Evolutionary conservation across 2,888 invertebrate species (phyloP), one percentile per base, ranked within the genome.

Genomic region (Cephus runcator): DNA sequence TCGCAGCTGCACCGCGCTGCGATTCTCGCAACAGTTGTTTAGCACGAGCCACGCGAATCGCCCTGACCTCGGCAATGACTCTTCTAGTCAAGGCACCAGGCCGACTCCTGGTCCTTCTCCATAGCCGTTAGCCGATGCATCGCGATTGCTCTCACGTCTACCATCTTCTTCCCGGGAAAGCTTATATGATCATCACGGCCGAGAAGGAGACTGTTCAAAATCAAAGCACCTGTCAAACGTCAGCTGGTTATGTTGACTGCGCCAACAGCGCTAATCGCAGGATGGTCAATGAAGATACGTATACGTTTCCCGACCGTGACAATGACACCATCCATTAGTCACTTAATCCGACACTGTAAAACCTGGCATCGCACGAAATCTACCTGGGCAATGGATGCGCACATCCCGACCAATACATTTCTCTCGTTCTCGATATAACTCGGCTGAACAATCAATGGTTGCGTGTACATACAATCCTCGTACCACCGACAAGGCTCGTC

Each of bases 21-120:
- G 23, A 23, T 56, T 56, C 56, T 56, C 56, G 56, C 23, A 56
- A 56, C 56, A 56, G 56, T 56, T 56, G 56, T 23, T 56, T 9
- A 56, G 56, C 56, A 56, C 56, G 56, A 56, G 56, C 56, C 56
- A 56, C 23, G 56, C 56, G 56, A 56, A 84, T 83, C 82, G 79
- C 81, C 73, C 79, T 83, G 83, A 85, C 85, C 85, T 84, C 85
- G 85, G 75, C 85, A 85, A 83, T 84, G 85, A 85, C 73, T 68
- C 56, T 23, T 56, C 56, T 56, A 23, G 56, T 56, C 56, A 23
- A 56, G 23, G 56, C 56, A 56, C 9, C 56, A 23, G 23, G 23
- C 23, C 56, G 56, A 56, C 56, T 56, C 23, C 56, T 56, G 56
- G 23, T 56, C 56, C 56, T 56, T 56, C 23, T 23, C 56, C 56